Evolutionary conservation across 2,113 vertebrate genomes (phyloP).

Genomic region (Rattus rattus): DNA sequence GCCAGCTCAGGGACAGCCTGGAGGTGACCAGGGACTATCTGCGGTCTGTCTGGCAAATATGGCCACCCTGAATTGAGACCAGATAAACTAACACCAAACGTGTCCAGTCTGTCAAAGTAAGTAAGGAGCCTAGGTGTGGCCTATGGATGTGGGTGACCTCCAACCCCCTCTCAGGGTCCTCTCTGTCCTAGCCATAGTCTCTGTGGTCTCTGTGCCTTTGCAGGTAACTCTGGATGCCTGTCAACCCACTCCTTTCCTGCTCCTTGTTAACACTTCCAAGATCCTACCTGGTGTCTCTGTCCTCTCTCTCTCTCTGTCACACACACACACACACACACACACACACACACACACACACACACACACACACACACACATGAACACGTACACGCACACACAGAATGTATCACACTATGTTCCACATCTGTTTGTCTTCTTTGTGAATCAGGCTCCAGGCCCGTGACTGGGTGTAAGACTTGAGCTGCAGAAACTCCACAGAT

Average conservation of each 20-base stretch:
- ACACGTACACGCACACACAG: not conserved
- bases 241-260: not conserved
- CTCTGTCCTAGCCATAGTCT: not conserved
- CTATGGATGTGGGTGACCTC: not conserved
- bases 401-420: not conserved
- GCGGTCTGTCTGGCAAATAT: not conserved
- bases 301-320: not conserved
- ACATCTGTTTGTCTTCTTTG: not conserved
- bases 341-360: too few relatives aligned
- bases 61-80: not conserved
- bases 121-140: not conserved
- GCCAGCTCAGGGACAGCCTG: not conserved
- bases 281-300: not conserved
- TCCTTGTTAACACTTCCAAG: not conserved
- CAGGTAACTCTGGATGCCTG: not conserved
- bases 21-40: not conserved
- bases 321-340: too few relatives aligned
- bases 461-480: not conserved
- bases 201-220: not conserved
- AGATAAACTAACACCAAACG: not conserved
- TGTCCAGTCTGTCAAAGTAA: not conserved
- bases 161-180: not conserved
- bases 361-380: not conserved
- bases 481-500: not conserved
- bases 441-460: not conserved